Evolutionary conservation across 2,113 vertebrate genomes (phyloP).

Genomic region (Microtus ochrogaster): DNA sequence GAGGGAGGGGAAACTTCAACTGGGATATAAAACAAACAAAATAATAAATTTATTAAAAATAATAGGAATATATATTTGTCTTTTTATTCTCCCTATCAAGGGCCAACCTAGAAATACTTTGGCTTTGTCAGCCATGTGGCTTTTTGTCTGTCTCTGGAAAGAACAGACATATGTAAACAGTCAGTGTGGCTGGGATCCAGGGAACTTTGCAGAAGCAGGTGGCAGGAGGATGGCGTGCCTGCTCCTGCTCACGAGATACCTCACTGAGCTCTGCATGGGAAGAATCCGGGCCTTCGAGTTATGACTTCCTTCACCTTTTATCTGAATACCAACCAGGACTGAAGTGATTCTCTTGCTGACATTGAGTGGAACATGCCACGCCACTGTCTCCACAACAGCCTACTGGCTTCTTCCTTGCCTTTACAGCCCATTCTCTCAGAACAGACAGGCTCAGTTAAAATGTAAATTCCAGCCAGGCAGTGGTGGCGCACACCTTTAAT

Average conservation of each 20-base stretch:
- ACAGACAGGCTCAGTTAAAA: neutral
- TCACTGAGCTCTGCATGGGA: neutral
- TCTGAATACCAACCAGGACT: rapidly evolving
- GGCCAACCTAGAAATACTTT: neutral
- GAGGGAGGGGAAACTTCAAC: neutral
- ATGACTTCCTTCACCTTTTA: neutral
- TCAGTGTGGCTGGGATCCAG: neutral
- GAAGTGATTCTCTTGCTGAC: neutral
- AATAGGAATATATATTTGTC: neutral
- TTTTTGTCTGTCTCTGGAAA: neutral
- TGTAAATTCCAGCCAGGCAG: neutral
- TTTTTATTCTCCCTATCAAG: neutral
- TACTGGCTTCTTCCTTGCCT: neutral
- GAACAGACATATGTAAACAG: neutral
- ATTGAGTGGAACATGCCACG: rapidly evolving
- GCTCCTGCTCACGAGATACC: neutral
- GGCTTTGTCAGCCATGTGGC: neutral
- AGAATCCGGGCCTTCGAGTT: neutral
- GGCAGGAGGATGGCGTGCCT: neutral
- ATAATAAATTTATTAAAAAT: neutral
- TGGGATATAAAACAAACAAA: neutral
- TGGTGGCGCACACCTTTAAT: too few species aligned
- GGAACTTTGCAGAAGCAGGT: neutral
- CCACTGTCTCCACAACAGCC: neutral
- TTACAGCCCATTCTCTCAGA: neutral